Base-by-base conservation (phyloP, 1,140 invertebrate species). In the Drosophila gunungcola region DNA sequence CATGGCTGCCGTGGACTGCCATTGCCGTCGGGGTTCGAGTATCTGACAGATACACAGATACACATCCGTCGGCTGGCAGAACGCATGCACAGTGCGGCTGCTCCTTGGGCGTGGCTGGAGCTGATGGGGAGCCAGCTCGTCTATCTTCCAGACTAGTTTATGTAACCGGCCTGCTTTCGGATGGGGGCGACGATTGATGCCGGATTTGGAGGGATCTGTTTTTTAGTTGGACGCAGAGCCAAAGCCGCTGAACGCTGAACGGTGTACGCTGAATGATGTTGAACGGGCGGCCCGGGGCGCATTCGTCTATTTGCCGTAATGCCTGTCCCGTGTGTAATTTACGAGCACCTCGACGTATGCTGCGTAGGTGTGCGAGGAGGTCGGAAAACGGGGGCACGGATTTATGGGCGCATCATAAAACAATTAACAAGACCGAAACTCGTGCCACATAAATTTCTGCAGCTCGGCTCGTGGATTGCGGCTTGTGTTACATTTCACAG, bases 351-450 rank as follows among this genome's bases (percentile, higher is more conserved):
- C 63, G 52, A 60, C 83, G 75, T 79, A 84, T 80, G 83, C 79
- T 86, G 49, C 56, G 74, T 78, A 74, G 64, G 73, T 80, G 73
- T 62, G 60, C 34, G 38, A n/a, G 11, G 39, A 29, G 38, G 2
- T 38, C 12, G 36, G 16, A 25, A 12, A 36, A 21, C 32, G 34
- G 34, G 52, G 65, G 65, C 51, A 79, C 62, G 82, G 84, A 89
- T 89, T 89, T 89, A 89, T 89, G 85, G 58, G 62, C 51, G 84
- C 84, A 89, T 89, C 85, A 89, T 89, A 89, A 89, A 89, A 89
- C 84, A 89, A 89, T 89, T 89, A 89, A 89, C 85, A 89, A 89
- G 85, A 75, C 77, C 65, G 69, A 76, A 89, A 89, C 84, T 89
- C 84, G 84, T 89, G 84, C 84, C 84, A 84, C 84, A 89, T 89